phyloP scores from a whole-genome alignment of 2,113 vertebrate species.

The Hydrochoerus hydrochaeris region DNA sequence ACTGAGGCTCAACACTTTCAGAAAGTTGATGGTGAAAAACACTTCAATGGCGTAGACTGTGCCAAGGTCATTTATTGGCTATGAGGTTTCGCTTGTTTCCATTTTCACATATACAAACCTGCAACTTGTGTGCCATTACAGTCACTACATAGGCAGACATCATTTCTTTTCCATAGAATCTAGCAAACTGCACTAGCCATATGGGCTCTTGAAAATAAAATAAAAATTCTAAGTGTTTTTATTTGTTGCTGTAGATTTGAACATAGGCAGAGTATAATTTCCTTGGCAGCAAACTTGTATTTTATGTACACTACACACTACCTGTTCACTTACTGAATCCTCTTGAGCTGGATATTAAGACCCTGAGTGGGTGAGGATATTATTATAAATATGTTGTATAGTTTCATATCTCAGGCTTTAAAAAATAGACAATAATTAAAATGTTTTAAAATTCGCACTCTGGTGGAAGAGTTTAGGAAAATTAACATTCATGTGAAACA shows the following conservation, averaged over 20 bases:
- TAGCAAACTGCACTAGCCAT: slow-evolving; percentile 51
- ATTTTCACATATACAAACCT: background rate
- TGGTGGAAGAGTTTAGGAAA: slow-evolving; percentile 42
- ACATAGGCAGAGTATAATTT: background rate
- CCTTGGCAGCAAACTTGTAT: background rate
- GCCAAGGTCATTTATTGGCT: background rate
- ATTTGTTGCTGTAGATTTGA: slow-evolving; percentile 52
- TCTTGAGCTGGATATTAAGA: slow-evolving; percentile 48
- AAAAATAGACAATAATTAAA: background rate
- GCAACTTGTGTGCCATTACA: background rate
- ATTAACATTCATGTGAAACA: slow-evolving; percentile 66
- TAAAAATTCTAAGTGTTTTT: slow-evolving; percentile 53
- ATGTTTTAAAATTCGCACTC: background rate
- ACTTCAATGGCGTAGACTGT: too few relatives aligned
- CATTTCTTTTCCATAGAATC: slow-evolving; percentile 47
- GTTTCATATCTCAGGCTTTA: slow-evolving; percentile 40
- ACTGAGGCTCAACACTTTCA: background rate
- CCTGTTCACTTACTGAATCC: slow-evolving; percentile 19
- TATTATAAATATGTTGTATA: slow-evolving; percentile 11
- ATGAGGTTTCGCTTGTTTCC: background rate
- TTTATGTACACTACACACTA: background rate
- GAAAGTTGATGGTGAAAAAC: background rate
- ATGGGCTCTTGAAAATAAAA: slow-evolving; percentile 61
- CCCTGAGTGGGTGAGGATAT: background rate
- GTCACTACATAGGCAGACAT: background rate